Base-by-base conservation (phyloP, 2,888 invertebrate genomes). In the Volucella zonaria region DNA sequence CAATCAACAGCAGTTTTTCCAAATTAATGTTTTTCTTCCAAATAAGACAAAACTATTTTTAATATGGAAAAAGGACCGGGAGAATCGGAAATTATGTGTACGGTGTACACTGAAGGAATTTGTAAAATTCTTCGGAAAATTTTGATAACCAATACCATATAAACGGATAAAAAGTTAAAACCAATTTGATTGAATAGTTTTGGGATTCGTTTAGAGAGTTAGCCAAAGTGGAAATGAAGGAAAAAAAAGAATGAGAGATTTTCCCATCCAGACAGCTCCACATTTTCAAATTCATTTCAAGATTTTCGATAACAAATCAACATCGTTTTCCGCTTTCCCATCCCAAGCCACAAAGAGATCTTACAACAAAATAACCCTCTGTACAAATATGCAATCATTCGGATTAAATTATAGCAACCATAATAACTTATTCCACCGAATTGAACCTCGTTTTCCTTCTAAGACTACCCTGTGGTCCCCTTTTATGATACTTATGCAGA, bases 391-490 rank as follows among this genome's bases (percentile, higher is more conserved):
- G 42, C 56, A 58, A 66, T 75, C 56, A 56, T 56, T 6, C 43
- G 38, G 38, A 31, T 66, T 73, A 73, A 54, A 73, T 66, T 75
- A 75, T 67, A 52, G 51, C 31, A 78, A 70, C 38, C 11, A 54
- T 11, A 64, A 82, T 77, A 76, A 82, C 64, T 49, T 56, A 43
- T 49, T 51, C 75, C 43, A 64, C 23, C 11, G 38, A 23, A 23
- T 38, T 15, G 31, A 56, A 40, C 18, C 18, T 58, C 68, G 31
- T 31, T 42, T 58, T 15, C 45, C 15, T 6, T 64, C n/a, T 45
- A 40, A 8, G 56, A 31, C 31, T 31, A 31, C 31, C 31, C 31
- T 31, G 0, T 31, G 45, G 49, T 75, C 54, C 18, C 49, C 42
- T 14, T 15, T 66, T 66, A 49, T n/a, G 14, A 49, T 14, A 23